phyloP scores from a whole-genome alignment of 2,888 invertebrate genomes.

The Catocala nupta region DNA sequence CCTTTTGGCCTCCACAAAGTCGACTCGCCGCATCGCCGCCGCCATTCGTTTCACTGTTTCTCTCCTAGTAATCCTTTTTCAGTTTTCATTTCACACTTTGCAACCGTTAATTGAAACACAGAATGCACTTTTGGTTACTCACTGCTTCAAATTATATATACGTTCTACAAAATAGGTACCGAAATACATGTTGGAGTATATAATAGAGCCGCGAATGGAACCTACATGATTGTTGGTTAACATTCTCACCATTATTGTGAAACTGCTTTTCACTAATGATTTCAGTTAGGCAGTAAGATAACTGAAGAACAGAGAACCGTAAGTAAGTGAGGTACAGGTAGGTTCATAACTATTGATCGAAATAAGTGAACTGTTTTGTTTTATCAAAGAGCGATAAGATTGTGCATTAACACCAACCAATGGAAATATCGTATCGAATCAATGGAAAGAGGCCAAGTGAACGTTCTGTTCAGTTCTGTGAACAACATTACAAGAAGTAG shows the following conservation, averaged over 20 bases:
- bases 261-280: conserved; percentile 25
- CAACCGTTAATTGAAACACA: conserved; percentile 58
- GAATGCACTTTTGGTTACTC: conserved; percentile 52
- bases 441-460: conserved; percentile 56
- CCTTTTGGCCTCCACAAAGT: conserved; percentile 63
- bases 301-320: conserved; percentile 41
- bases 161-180: conserved; percentile 39
- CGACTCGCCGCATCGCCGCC: conserved; percentile 71
- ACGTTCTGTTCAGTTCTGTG: conserved; percentile 23
- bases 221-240: conserved; percentile 16
- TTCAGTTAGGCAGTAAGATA: conserved; percentile 29
- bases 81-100: conserved; percentile 70
- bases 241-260: conserved; percentile 21
- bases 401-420: conserved; percentile 66
- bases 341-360: conserved; percentile 68
- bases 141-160: conserved; percentile 39
- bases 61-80: conserved; percentile 60
- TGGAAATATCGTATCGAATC: conserved; percentile 60
- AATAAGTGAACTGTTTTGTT: conserved; percentile 67
- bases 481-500: conserved; percentile 18
- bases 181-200: conserved; percentile 61
- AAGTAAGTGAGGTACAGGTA: conserved; percentile 53
- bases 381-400: conserved; percentile 82
- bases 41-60: conserved; percentile 77
- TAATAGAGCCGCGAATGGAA: conserved; percentile 35